These are phyloP conservation scores for Adelognathus sp. DNA, from an alignment of 2,888 invertebrate genomes.

Conservation along the genomic window DNA sequence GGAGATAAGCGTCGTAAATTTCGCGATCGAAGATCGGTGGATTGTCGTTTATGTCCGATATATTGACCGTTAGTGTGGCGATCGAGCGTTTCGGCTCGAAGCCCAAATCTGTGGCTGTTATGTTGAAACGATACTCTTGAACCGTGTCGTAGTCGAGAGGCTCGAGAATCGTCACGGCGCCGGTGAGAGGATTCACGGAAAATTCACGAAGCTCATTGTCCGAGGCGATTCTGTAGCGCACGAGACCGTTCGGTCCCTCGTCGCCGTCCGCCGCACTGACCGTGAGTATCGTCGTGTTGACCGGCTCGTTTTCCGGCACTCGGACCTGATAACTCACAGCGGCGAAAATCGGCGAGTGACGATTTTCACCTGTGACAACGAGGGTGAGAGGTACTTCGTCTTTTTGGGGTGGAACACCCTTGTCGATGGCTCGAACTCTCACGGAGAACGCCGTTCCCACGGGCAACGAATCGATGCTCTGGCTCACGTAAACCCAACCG, in stretches of 20 bases:
- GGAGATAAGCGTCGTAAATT: conserved; percentile 89
- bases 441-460: conserved; percentile 84
- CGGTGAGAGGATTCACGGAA: conserved; percentile 88
- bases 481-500: conserved; percentile 91
- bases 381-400: conserved; percentile 89
- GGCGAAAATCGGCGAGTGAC: conserved; percentile 90
- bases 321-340: conserved; percentile 93
- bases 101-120: conserved; percentile 93
- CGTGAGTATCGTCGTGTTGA: conserved; percentile 92
- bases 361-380: conserved; percentile 93
- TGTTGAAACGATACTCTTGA: conserved; percentile 92
- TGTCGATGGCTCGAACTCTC: conserved; percentile 90
- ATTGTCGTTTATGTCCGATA: conserved; percentile 97
- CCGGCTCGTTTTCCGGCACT: conserved; percentile 94
- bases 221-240: conserved; percentile 91
- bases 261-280: conserved; percentile 94
- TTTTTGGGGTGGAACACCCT: conserved; percentile 92
- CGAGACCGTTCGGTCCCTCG: conserved; percentile 94
- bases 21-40: conserved; percentile 92
- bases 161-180: conserved; percentile 90
- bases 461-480: conserved; percentile 84
- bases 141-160: conserved; percentile 93
- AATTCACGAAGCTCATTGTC: conserved; percentile 93
- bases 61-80: conserved; percentile 91
- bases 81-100: conserved; percentile 90